phyloP scores from a whole-genome alignment of 2,113 vertebrate genomes.

The Pelodiscus sinensis region DNA sequence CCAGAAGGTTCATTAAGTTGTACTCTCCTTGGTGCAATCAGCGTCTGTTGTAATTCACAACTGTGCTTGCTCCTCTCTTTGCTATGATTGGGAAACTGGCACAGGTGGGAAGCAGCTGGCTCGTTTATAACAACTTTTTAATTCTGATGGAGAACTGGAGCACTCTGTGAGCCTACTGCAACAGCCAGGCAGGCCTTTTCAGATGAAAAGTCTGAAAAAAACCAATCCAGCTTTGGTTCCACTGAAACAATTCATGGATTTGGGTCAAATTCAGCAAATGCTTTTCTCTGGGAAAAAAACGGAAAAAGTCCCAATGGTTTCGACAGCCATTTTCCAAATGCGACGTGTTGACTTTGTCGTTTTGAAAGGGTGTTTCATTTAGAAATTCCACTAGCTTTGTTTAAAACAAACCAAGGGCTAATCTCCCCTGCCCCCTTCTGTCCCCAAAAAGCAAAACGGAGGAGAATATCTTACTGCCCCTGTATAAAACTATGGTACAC shows the following conservation, averaged over 20 bases:
- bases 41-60: not conserved
- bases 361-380: not conserved
- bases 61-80: not conserved
- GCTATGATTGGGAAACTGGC: not conserved
- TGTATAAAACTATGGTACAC: too few relatives aligned
- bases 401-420: not conserved
- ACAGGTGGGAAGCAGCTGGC: not conserved
- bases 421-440: rapidly evolving
- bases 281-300: not conserved
- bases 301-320: not conserved
- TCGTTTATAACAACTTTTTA: not conserved
- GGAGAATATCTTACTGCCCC: too few relatives aligned
- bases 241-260: not conserved
- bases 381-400: not conserved
- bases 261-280: not conserved
- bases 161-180: not conserved
- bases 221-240: not conserved
- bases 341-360: not conserved
- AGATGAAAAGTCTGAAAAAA: not conserved
- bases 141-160: not conserved
- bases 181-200: not conserved
- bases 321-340: not conserved
- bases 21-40: not conserved
- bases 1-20: not conserved
- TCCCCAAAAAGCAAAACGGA: not conserved